A percentile compares a stretch with the other conserved stretches of the same genome.
These are phyloP conservation scores for Drosophila micromelanica DNA, from an alignment of 1,140 invertebrate genomes.

Conservation along the genomic window DNA sequence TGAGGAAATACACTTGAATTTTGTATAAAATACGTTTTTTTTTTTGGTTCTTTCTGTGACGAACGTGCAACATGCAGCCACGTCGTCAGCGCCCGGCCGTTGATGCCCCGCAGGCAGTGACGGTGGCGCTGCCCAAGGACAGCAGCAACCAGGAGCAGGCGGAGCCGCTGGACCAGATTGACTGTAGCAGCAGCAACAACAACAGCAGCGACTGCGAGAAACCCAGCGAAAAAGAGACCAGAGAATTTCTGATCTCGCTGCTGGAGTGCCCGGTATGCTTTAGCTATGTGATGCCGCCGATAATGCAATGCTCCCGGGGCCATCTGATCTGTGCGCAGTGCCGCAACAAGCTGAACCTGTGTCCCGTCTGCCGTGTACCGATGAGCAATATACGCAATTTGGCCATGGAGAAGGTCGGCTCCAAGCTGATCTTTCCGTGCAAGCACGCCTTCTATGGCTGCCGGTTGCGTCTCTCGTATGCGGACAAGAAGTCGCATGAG, in stretches of 20 bases:
- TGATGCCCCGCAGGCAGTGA: constrained; percentile 23
- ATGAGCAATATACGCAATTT: constrained; percentile 98
- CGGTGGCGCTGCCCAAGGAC: constrained; percentile 11
- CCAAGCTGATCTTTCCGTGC: constrained; percentile 98
- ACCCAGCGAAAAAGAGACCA: constrained; percentile 25
- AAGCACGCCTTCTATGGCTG: constrained; percentile 98
- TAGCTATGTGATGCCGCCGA: constrained; percentile 99
- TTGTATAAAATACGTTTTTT: constrained; percentile 2
- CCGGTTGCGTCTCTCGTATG: constrained; percentile 93
- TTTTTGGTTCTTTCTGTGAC: background rate
- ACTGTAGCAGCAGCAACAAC: constrained; percentile 4
- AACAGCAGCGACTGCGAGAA: constrained; percentile 32
- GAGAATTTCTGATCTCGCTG: constrained; percentile 94
- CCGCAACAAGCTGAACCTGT: constrained; percentile 96
- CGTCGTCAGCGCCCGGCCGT: constrained; percentile 40
- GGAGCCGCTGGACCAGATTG: constrained; percentile 7
- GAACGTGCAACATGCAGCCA: constrained; percentile 26
- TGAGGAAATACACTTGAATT: constrained; percentile 2
- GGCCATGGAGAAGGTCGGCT: constrained; percentile 99
- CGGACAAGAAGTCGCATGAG: constrained; percentile 98
- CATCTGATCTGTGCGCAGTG: constrained; percentile 97
- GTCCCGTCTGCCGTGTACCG: constrained; percentile 98
- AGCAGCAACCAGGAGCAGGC: constrained; percentile 17
- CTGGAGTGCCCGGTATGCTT: constrained; percentile 99
- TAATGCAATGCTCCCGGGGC: constrained; percentile 94